These are phyloP conservation scores for Drosophila subsilvestris DNA, from an alignment of 2,888 invertebrate genomes.

Conservation along the genomic window DNA sequence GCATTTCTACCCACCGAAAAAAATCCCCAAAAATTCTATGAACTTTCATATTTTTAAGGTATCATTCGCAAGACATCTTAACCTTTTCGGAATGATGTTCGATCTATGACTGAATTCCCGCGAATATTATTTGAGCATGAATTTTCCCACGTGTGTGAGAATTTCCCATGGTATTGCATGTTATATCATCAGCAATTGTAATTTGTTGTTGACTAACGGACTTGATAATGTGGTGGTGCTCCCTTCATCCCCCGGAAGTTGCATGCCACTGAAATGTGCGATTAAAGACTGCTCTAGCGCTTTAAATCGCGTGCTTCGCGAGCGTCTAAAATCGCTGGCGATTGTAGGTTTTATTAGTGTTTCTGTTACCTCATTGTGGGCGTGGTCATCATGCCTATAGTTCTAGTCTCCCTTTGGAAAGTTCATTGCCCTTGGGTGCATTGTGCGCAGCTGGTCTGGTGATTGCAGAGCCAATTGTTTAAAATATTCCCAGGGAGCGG, in stretches of 20 bases:
- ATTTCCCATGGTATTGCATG: constrained; percentile 10
- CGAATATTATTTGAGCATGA: not conserved
- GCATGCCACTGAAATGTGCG: constrained; percentile 37
- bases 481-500: constrained; percentile 56
- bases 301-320: constrained; percentile 46
- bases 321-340: constrained; percentile 44
- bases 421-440: constrained; percentile 10
- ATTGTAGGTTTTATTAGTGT: constrained; percentile 31
- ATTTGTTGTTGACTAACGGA: constrained; percentile 25
- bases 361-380: constrained; percentile 9
- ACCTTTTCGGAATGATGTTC: not conserved
- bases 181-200: constrained; percentile 33
- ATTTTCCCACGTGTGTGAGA: constrained; percentile 17
- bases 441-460: constrained; percentile 23
- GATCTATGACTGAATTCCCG: constrained; percentile 7
- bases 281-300: constrained; percentile 37
- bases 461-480: constrained; percentile 36
- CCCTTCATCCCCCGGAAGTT: not conserved
- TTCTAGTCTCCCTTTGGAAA: constrained; percentile 8
- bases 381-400: constrained; percentile 14
- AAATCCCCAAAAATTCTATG: too few species aligned
- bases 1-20: too few species aligned
- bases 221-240: not conserved
- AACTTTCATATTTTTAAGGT: not conserved
- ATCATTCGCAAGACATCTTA: not conserved